phyloP scores from a whole-genome alignment of 2,797 vertebrate species.

The Danio albolineatus region DNA sequence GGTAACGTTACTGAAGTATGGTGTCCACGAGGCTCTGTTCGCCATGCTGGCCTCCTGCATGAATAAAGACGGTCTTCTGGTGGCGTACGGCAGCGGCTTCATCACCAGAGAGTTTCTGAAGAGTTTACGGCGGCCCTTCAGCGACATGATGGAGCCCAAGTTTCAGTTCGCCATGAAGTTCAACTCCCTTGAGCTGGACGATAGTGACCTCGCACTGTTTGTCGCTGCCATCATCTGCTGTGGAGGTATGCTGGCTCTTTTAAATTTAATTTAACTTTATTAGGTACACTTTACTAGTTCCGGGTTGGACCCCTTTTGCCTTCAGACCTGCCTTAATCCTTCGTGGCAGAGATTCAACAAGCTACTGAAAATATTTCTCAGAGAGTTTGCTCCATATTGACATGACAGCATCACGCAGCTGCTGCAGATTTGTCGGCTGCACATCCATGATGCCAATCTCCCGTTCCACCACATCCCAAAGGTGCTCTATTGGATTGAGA shows the following conservation, averaged over 20 bases:
- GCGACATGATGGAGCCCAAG: conserved; percentile 90
- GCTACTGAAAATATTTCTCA: too few relatives aligned
- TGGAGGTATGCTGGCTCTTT: conserved; percentile 78
- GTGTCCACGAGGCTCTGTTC: conserved; percentile 89
- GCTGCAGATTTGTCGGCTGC: too few relatives aligned
- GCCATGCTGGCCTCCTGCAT: conserved; percentile 88
- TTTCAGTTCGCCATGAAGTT: conserved; percentile 92
- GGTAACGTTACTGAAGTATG: conserved; percentile 87
- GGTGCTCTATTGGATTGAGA: too few relatives aligned
- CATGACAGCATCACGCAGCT: too few relatives aligned
- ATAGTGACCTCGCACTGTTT: conserved; percentile 87
- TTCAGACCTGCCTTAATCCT: too few relatives aligned
- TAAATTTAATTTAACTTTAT: neutral
- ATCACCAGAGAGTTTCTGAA: conserved; percentile 89
- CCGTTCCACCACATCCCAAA: too few relatives aligned
- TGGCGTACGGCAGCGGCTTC: conserved; percentile 88
- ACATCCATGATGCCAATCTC: too few relatives aligned
- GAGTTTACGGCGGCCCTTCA: conserved; percentile 85
- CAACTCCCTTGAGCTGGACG: conserved; percentile 86
- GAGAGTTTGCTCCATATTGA: too few relatives aligned
- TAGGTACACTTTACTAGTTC: too few relatives aligned
- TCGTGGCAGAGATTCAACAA: too few relatives aligned
- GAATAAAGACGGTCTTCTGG: conserved; percentile 90
- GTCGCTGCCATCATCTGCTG: conserved; percentile 90
- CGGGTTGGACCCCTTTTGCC: too few relatives aligned